These are phyloP conservation scores for Coelinius sp. DNA, from an alignment of 2,888 invertebrate species.

Conservation along the genomic window DNA sequence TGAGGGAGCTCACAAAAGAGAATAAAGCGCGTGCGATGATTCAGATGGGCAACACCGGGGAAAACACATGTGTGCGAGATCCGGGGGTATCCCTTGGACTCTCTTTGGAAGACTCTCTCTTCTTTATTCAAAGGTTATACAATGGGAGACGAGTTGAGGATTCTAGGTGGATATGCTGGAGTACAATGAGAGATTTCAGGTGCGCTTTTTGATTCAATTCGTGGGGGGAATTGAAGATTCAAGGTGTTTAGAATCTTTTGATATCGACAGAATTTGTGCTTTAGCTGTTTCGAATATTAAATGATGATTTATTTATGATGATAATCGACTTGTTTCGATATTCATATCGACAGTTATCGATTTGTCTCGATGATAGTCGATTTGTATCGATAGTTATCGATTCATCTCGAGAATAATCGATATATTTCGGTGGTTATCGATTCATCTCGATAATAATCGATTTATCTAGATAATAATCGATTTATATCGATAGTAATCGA, in stretches of 20 bases:
- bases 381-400: no score
- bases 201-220: neutral
- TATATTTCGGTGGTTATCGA: no score
- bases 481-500: no score
- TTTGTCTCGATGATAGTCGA: no score
- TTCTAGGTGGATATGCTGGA: neutral
- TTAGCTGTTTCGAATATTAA: no score
- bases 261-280: no score
- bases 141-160: slow-evolving; percentile 16
- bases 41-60: slow-evolving; percentile 42
- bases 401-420: no score
- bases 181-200: slow-evolving; percentile 9
- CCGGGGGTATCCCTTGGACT: slow-evolving; percentile 11
- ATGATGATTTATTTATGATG: no score
- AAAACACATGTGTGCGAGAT: slow-evolving; percentile 24
- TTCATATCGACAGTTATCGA: no score
- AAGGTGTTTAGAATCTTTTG: neutral
- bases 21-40: slow-evolving; percentile 49
- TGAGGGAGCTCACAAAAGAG: slow-evolving; percentile 21
- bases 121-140: slow-evolving; percentile 13
- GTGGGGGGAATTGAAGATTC: neutral
- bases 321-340: no score
- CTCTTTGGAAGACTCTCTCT: neutral
- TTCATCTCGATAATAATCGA: no score
- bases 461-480: no score